Base-by-base conservation (phyloP, 2,113 vertebrate genomes). In the Apaloderma vittatum region DNA sequence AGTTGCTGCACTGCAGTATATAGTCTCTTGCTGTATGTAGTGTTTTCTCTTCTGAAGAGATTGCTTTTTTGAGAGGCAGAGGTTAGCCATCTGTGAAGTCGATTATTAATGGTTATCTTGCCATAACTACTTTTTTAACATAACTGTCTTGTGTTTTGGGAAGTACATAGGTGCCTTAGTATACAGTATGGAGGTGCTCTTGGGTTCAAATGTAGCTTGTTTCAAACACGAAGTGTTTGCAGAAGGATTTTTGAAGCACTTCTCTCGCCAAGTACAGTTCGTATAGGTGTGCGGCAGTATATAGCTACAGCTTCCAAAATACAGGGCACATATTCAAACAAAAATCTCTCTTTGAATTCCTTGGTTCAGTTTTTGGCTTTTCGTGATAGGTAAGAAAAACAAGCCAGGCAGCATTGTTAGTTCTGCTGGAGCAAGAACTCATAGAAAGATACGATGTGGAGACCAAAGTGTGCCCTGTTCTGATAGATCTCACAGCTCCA, bases 401-500 rank as follows among this genome's bases (percentile, higher is more conserved):
- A 46, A 99, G 99, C 84, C 99, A 99, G 95, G 99, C 99, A 63
- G 99, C 99, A 1, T 86, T 99, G 81, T 94, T 99, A 85, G 98
- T 99, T 91, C 97, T 99, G 55, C 83, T 99, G 94, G 99, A 99
- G 91, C 99, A 99, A 94, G 99, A 99, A 62, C 98, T 99, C 57
- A 99, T 99, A 3, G 99, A 99, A 84, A 97, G 99, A 75, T 98
- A 97, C 0, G 99, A 99, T 52, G 98, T 99, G 84, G 99, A 99
- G 96, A 98, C 97, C 90, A 98, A 98, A 97, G 99, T 99, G n/a
- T 99, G 99, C 79, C 99, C 99, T 3, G 98, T 99, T 58, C 98
- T 99, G 36, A 98, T 99, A 94, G 99, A 99, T 32, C 96, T 99
- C 40, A 99, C 99, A 2, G 99, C 99, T 70, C 99, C 99, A 13